These are phyloP conservation scores for Apamea monoglypha DNA, from an alignment of 2,888 invertebrate species.

Conservation along the genomic window DNA sequence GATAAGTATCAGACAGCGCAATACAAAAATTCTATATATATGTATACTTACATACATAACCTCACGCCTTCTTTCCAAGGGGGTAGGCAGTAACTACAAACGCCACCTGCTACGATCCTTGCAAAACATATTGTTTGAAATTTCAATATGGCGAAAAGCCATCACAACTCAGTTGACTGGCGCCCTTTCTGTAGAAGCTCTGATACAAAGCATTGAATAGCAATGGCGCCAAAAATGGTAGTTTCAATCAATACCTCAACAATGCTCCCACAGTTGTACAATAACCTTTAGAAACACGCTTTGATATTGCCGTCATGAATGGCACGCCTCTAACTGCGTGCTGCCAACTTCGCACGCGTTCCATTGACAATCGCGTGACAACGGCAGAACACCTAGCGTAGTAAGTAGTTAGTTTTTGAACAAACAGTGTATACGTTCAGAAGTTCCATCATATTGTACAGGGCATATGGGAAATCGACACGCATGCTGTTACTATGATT, in stretches of 20 bases:
- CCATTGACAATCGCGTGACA: conserved; percentile 49
- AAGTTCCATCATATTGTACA: neutral
- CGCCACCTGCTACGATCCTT: neutral
- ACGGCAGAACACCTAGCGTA: neutral
- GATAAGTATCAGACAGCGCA: too few relatives aligned
- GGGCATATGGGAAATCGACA: neutral
- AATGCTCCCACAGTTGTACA: conserved; percentile 27
- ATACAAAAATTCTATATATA: neutral
- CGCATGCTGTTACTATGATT: neutral
- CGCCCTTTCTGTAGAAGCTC: neutral
- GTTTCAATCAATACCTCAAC: conserved; percentile 43
- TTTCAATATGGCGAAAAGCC: neutral
- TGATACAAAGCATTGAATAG: conserved; percentile 15
- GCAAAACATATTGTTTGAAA: neutral
- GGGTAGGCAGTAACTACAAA: neutral
- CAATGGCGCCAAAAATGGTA: conserved; percentile 17
- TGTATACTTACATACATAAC: neutral
- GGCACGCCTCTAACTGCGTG: conserved; percentile 31
- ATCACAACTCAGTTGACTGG: neutral
- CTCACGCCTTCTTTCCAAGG: neutral
- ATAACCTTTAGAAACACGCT: conserved; percentile 24
- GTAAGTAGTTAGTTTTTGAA: neutral
- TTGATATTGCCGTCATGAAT: conserved; percentile 35
- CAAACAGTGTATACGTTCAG: neutral
- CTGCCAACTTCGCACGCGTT: conserved; percentile 15